These are phyloP conservation scores for Xenopus tropicalis DNA, from an alignment of 2,113 vertebrate species.

Conservation along the genomic window DNA sequence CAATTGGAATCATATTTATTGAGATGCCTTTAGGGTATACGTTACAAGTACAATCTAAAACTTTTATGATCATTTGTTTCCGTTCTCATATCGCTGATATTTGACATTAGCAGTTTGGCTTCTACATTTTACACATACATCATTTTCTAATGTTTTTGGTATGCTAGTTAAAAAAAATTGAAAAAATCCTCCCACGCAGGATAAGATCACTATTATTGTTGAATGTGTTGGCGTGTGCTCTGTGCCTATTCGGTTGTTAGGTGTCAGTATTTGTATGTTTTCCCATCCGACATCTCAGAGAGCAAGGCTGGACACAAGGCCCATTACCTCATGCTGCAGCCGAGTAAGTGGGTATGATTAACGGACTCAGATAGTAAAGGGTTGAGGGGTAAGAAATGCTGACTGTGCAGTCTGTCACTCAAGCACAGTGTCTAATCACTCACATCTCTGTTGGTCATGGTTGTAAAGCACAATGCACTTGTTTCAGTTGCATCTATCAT, in stretches of 20 bases:
- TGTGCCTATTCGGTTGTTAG: conserved; percentile 51
- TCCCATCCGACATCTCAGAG: conserved; percentile 57
- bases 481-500: neutral
- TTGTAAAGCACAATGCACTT: conserved; percentile 8
- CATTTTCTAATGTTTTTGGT: neutral
- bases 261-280: conserved; percentile 49
- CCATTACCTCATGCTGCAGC: conserved; percentile 93
- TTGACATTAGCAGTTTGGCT: no score
- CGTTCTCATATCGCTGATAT: no score
- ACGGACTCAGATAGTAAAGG: conserved; percentile 70
- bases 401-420: conserved; percentile 66
- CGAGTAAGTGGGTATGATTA: conserved; percentile 81
- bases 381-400: conserved; percentile 65
- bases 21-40: no score
- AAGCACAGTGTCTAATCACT: conserved; percentile 47
- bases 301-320: conserved; percentile 61
- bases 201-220: conserved; percentile 29
- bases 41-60: no score
- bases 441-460: conserved; percentile 15
- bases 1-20: no score
- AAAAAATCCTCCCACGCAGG: neutral
- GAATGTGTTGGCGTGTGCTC: conserved; percentile 38
- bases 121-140: no score
- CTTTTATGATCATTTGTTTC: no score
- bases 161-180: neutral